These are phyloP conservation scores for Uromys caudimaculatus DNA, from an alignment of 2,797 vertebrate genomes.

Conservation along the genomic window DNA sequence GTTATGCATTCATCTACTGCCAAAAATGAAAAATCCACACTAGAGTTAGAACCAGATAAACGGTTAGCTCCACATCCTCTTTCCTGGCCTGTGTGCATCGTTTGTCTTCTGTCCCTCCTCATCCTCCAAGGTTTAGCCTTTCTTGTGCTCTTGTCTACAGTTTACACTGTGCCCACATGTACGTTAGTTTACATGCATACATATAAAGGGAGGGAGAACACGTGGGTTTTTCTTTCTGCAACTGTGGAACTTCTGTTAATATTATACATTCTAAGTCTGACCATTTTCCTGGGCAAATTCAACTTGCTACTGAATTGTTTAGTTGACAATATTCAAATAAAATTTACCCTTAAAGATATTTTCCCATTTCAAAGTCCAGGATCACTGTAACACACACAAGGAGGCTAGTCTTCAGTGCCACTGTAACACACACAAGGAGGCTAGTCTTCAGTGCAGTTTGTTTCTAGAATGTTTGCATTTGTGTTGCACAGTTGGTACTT, in stretches of 20 bases:
- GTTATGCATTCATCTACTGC: not conserved
- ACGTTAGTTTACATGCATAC: not conserved
- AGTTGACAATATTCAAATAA: constrained; percentile 48
- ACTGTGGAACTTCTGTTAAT: not conserved
- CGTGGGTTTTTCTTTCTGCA: not conserved
- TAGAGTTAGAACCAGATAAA: not conserved
- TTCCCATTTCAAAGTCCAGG: constrained; percentile 66
- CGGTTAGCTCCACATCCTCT: not conserved
- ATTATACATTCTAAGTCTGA: not conserved
- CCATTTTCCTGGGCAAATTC: not conserved
- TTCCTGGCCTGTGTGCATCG: not conserved
- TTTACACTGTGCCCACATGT: not conserved
- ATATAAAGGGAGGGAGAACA: not conserved
- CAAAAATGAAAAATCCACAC: not conserved
- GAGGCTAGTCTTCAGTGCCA: no score
- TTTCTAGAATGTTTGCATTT: constrained; percentile 24
- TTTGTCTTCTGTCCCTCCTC: not conserved
- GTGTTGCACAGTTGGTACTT: not conserved
- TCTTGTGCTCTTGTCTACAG: not conserved
- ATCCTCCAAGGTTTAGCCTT: not conserved
- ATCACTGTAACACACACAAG: not conserved
- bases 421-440: not conserved
- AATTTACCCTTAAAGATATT: constrained; percentile 73
- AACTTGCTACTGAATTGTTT: constrained; percentile 52
- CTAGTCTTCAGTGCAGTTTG: not conserved